Evolutionary conservation across 2,888 invertebrate genomes (phyloP), one percentile per base, ranked within the genome.

Genomic region (Tipula lateralis): DNA sequence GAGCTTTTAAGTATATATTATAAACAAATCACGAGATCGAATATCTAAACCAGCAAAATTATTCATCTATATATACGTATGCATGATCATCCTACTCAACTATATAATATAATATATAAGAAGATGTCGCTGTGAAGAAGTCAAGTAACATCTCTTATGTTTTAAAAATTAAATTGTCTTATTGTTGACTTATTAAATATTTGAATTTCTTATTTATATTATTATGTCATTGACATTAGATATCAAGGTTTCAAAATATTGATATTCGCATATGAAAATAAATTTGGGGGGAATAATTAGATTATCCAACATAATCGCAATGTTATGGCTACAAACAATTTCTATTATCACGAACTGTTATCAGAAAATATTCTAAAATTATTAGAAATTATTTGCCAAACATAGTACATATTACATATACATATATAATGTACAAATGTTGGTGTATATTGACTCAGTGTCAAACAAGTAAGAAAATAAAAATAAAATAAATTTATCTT

Each of bases 211-310:
- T 19, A 19, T 66, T 66, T 66, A 66, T 66, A 9, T 66, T 66
- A 66, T 66, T 66, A 66, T 66, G 66, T 24, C 66, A 66, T 66
- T 66, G 66, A 66, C 66, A 66, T 66, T 66, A 66, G 24, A 66
- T 66, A 66, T 66, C 66, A 66, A 66, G 66, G 66, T 66, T 66
- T 66, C 66, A 24, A 66, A 66, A 66, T 66, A 66, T 66, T 66
- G 24, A 66, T 66, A 66, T 66, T 66, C 66, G 66, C 24, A 36
- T 32, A 50, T 24, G 66, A 44, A 2, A 36, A 44, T 13, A n/a
- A 44, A 44, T 44, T 32, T 32, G 32, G 7, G 32, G 7, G 7
- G 32, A 32, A 5, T 32, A 32, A 5, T 66, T 24, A 66, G 24
- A 66, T 66, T 66, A 66, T 66, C 24, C 24, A 66, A 9, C 3